A percentile compares a stretch with the other conserved stretches of the same genome.
These are phyloP conservation scores for Hermetia illucens DNA, from an alignment of 1,140 invertebrate genomes.

Conservation along the genomic window DNA sequence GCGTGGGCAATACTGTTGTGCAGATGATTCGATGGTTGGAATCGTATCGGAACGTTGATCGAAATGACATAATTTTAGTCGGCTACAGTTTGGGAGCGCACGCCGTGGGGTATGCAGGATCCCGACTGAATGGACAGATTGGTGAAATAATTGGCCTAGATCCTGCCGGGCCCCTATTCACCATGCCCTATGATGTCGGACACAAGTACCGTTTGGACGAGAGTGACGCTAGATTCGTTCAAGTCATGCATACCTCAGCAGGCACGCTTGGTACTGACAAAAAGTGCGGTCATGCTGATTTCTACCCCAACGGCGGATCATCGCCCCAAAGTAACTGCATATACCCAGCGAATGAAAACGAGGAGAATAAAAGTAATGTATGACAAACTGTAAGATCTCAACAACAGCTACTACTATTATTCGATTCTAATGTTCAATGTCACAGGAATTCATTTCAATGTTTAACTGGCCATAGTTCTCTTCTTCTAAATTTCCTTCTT, in stretches of 20 bases:
- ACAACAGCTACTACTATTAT: neutral
- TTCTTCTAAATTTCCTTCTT: neutral
- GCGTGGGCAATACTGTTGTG: conserved; percentile 44
- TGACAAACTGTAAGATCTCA: neutral
- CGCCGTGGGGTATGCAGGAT: conserved; percentile 68
- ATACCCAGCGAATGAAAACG: conserved; percentile 27
- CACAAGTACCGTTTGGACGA: conserved; percentile 47
- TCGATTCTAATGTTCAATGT: conserved; percentile 1
- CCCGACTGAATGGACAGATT: conserved; percentile 32
- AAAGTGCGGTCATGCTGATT: conserved; percentile 71
- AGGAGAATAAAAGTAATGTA: neutral
- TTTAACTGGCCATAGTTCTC: neutral
- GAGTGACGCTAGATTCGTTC: conserved; percentile 73
- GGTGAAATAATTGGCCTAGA: conserved; percentile 45
- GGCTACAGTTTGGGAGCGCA: conserved; percentile 84
- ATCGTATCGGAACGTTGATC: conserved; percentile 28
- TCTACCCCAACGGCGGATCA: conserved; percentile 69
- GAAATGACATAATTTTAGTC: conserved; percentile 44
- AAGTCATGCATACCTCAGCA: conserved; percentile 81
- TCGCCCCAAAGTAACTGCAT: conserved; percentile 65
- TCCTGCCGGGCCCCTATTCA: conserved; percentile 71
- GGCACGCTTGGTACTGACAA: conserved; percentile 55
- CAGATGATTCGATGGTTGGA: conserved; percentile 42
- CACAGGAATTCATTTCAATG: conserved; percentile 2
- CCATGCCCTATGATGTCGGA: conserved; percentile 38